phyloP scores from a whole-genome alignment of 2,113 vertebrate genomes.

The Nymphicus hollandicus region DNA sequence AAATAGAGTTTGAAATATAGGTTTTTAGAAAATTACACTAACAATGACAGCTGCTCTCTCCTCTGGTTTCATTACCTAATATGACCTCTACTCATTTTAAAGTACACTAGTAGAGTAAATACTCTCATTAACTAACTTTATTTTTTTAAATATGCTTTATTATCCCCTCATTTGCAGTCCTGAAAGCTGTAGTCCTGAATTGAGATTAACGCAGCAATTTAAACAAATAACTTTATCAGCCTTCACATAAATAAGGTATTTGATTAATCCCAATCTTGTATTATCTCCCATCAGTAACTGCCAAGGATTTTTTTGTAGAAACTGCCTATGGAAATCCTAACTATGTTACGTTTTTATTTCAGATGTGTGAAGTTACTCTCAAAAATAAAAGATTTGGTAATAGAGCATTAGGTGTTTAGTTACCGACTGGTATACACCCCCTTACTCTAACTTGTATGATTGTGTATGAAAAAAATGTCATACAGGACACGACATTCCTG shows the following conservation, averaged over 20 bases:
- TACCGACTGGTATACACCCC: background rate
- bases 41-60: background rate
- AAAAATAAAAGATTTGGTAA: background rate
- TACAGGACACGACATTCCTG: background rate
- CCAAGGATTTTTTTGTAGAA: background rate
- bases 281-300: background rate
- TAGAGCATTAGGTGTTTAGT: background rate
- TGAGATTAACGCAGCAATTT: background rate
- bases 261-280: background rate
- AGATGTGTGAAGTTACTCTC: background rate
- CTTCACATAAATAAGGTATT: background rate
- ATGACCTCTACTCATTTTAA: background rate
- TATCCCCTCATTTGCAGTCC: background rate
- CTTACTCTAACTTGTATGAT: background rate
- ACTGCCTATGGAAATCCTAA: background rate
- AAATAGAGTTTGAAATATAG: conserved; percentile 32
- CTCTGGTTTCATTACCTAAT: background rate
- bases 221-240: background rate
- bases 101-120: background rate
- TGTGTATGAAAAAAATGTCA: background rate
- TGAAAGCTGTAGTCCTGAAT: background rate
- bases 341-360: background rate
- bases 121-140: background rate
- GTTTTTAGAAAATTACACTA: background rate
- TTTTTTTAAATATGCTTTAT: background rate